A percentile compares a stretch with the other conserved stretches of the same genome.
Evolutionary conservation across 1,140 invertebrate genomes (phyloP).

Genomic region (Aphelinus atriplicis): DNA sequence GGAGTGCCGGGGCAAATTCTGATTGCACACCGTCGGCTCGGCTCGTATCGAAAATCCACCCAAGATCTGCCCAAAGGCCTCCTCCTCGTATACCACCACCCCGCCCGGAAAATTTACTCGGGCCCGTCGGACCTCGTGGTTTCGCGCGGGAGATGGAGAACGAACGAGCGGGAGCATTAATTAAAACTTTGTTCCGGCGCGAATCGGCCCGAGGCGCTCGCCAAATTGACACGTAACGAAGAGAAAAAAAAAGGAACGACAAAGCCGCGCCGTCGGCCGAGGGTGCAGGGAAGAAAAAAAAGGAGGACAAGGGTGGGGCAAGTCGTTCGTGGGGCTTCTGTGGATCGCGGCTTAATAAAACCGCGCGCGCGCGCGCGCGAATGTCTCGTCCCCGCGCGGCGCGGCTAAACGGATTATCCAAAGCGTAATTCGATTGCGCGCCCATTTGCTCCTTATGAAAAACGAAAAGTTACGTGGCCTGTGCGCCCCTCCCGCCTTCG

Average conservation of each 20-base stretch:
- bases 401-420: slow-evolving; percentile 56
- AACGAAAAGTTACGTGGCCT: no score
- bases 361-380: slow-evolving; percentile 39
- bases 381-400: slow-evolving; percentile 42
- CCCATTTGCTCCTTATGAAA: no score
- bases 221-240: slow-evolving; percentile 15
- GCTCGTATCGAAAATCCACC: no score
- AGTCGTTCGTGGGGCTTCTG: slow-evolving; percentile 49
- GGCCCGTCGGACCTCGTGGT: no score
- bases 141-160: not conserved
- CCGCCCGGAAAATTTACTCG: no score
- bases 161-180: not conserved
- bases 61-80: no score
- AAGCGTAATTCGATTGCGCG: slow-evolving; percentile 55
- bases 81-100: no score
- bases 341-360: slow-evolving; percentile 57
- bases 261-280: slow-evolving; percentile 3
- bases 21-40: no score
- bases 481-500: no score
- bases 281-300: slow-evolving; percentile 13
- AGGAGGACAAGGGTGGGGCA: slow-evolving; percentile 25
- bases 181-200: not conserved
- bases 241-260: slow-evolving; percentile 2
- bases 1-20: no score
- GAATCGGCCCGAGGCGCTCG: slow-evolving; percentile 1